Base-by-base conservation (phyloP, 2,888 invertebrate species). In the Eupithecia inturbata region DNA sequence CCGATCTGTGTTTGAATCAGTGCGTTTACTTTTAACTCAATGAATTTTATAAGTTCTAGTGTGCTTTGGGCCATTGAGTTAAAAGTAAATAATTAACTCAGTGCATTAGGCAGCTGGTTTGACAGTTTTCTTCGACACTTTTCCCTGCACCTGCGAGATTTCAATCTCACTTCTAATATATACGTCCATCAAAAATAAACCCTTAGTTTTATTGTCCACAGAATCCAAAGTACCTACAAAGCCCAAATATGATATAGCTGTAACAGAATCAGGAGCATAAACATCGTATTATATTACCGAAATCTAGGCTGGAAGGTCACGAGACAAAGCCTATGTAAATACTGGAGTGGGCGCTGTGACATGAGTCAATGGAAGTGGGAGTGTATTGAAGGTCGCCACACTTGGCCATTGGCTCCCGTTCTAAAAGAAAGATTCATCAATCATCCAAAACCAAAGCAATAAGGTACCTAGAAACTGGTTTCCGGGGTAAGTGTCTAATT, bases 291-390 rank as follows among this genome's bases (percentile, higher is more conserved):
- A 64, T 71, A 77, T 76, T 72, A 83, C 80, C 78, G 80, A 85
- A 85, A 86, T 84, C 83, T 82, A 82, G 81, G 45, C 83, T 81
- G 83, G 86, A 91, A 91, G 92, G 92, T 88, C 87, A 84, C 81
- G 83, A 86, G 83, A 89, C 88, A 90, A 88, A 89, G 88, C 84
- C 85, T 86, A 89, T 90, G 88, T 83, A 87, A 90, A 91, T 89
- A 77, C 92, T 92, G 89, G 92, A 64, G 92, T 87, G 79, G 80
- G 73, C 74, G 82, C 28, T 36, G 41, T 78, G 82, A 77, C 70
- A 83, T 92, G 92, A 93, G 83, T 93, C 93, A 93, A 88, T 84
- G 80, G 74, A 79, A 74, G 93, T 92, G 90, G 92, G 92, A 83
- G 90, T 86, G 83, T 84, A 86, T 84, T 80, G 89, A 92, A 93